Conservation (phyloP, 2,888 invertebrate species). For the Drosophila acutilabella region DNA sequence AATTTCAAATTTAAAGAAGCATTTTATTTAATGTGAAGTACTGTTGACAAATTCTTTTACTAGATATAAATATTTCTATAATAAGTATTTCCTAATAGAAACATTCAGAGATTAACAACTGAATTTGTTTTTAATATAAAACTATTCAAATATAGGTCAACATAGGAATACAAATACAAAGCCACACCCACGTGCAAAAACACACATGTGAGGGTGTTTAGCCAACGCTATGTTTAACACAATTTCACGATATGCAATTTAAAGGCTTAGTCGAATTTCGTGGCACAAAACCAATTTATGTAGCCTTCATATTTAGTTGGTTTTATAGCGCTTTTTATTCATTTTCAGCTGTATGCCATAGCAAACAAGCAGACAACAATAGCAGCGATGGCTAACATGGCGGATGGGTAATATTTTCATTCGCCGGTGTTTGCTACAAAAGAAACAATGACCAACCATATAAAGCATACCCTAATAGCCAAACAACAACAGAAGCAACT, state of each 20-base stretch:
- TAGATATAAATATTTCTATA: background rate
- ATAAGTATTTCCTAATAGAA: background rate
- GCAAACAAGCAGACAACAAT: slow-evolving; percentile 41
- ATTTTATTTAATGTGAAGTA: no score
- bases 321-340: slow-evolving; percentile 25
- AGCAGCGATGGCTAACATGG: slow-evolving; percentile 23
- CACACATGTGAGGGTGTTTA: slow-evolving; percentile 5
- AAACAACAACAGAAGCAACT: slow-evolving; percentile 28
- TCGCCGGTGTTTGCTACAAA: slow-evolving; percentile 3
- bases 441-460: slow-evolving; percentile 54
- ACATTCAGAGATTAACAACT: background rate
- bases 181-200: background rate
- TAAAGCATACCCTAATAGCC: slow-evolving; percentile 52
- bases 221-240: slow-evolving; percentile 9
- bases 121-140: slow-evolving; percentile 15
- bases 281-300: slow-evolving; percentile 60
- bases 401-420: slow-evolving; percentile 27
- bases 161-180: background rate
- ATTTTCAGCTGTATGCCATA: slow-evolving; percentile 25
- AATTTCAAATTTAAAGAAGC: no score
- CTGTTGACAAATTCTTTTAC: no score
- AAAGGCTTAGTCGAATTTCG: slow-evolving; percentile 43
- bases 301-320: slow-evolving; percentile 49
- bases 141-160: slow-evolving; percentile 9
- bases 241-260: slow-evolving; percentile 41